A percentile compares a stretch with the other conserved stretches of the same genome.
These are phyloP conservation scores for Drosophila imparisetae DNA, from an alignment of 2,888 invertebrate species.

Conservation along the genomic window DNA sequence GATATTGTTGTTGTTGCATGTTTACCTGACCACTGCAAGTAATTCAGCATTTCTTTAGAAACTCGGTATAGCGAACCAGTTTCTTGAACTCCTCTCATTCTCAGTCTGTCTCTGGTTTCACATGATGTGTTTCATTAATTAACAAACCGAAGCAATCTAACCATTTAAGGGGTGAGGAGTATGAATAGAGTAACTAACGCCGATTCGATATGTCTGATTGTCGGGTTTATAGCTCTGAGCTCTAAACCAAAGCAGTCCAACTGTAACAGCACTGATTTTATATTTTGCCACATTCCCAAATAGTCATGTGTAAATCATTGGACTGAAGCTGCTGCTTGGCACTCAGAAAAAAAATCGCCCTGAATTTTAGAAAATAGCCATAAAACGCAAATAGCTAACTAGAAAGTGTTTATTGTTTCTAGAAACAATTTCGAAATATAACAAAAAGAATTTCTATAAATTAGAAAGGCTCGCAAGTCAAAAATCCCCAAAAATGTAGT, in stretches of 20 bases:
- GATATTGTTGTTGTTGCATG: slow-evolving; percentile 13
- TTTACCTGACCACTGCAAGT: slow-evolving; percentile 56
- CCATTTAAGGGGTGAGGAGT: neutral
- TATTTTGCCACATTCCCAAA: slow-evolving; percentile 17
- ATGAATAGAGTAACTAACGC: slow-evolving; percentile 43
- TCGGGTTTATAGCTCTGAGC: slow-evolving; percentile 16
- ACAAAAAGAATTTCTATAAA: neutral
- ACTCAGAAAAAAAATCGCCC: neutral
- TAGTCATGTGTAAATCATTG: slow-evolving; percentile 57
- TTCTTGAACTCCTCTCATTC: slow-evolving; percentile 11
- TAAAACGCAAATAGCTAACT: neutral
- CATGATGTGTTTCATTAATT: slow-evolving; percentile 58
- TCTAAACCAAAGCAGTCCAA: neutral
- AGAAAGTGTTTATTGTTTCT: neutral
- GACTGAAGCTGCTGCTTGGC: slow-evolving; percentile 27
- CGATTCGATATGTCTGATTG: slow-evolving; percentile 59
- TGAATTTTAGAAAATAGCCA: neutral
- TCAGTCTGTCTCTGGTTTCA: neutral
- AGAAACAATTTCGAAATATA: neutral
- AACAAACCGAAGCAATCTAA: slow-evolving; percentile 44
- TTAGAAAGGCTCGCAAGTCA: neutral
- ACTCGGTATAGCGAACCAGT: slow-evolving; percentile 47
- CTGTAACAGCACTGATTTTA: slow-evolving; percentile 3
- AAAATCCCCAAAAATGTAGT: neutral
- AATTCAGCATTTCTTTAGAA: slow-evolving; percentile 55